Percentiles rank a stretch among this genome's conserved stretches.
phyloP scores from a whole-genome alignment of 2,888 invertebrate genomes.

The Sisyra terminalis region DNA sequence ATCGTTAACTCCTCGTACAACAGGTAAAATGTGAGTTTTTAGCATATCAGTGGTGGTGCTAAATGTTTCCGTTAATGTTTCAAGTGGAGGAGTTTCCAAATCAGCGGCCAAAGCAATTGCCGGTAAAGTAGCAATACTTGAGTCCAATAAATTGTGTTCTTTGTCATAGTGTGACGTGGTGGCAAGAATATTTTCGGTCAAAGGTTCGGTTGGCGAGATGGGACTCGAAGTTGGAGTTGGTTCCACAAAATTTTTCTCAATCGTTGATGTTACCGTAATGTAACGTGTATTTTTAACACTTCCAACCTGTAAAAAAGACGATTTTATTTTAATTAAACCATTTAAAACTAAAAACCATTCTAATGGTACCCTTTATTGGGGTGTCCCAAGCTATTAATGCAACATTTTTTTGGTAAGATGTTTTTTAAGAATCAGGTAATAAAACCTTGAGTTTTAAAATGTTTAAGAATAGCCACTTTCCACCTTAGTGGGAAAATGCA shows the following conservation, averaged over 20 bases:
- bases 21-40: constrained; percentile 77
- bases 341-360: no score
- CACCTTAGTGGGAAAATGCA: no score
- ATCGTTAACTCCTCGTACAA: constrained; percentile 54
- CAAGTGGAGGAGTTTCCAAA: constrained; percentile 70
- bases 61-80: constrained; percentile 80
- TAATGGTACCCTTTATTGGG: no score
- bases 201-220: constrained; percentile 47
- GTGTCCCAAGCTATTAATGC: no score
- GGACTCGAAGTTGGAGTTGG: constrained; percentile 34
- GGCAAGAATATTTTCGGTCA: constrained; percentile 76
- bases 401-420: no score
- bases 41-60: constrained; percentile 78
- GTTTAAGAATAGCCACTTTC: no score
- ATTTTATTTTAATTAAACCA: no score
- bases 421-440: no score
- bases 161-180: constrained; percentile 55
- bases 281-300: constrained; percentile 74
- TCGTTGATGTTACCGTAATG: constrained; percentile 73
- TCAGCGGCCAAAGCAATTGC: constrained; percentile 59
- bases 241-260: constrained; percentile 55
- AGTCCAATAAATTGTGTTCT: constrained; percentile 48
- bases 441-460: no score
- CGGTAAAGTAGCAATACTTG: constrained; percentile 69
- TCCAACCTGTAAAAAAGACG: constrained; percentile 47